phyloP scores from a whole-genome alignment of 2,113 vertebrate species.

The Mandrillus leucophaeus region DNA sequence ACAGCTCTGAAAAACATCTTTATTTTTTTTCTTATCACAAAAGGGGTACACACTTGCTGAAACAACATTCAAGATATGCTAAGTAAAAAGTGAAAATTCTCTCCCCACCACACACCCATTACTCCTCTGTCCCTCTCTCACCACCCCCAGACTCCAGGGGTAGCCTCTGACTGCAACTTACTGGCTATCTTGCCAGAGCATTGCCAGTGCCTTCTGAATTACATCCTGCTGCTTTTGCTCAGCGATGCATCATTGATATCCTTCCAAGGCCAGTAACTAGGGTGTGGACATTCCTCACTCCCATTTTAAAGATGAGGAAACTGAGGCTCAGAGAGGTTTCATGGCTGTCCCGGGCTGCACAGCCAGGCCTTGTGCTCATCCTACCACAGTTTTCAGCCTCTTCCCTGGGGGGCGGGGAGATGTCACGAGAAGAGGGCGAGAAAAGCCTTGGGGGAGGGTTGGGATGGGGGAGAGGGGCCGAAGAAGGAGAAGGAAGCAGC shows the following conservation, averaged over 20 bases:
- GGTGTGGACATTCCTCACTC: not conserved
- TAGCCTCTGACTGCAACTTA: not conserved
- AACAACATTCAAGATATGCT: not conserved
- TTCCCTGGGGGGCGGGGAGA: not conserved
- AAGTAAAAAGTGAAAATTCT: not conserved
- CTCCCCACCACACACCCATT: too few relatives aligned
- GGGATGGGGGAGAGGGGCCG: not conserved
- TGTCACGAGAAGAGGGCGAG: not conserved
- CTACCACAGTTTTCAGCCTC: not conserved
- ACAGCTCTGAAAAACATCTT: not conserved
- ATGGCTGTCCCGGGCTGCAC: not conserved
- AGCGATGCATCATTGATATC: not conserved
- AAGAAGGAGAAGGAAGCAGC: not conserved
- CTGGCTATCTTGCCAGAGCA: not conserved
- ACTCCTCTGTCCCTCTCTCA: not conserved
- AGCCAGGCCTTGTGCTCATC: not conserved
- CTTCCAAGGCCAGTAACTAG: not conserved
- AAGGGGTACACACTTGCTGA: not conserved
- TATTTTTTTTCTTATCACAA: not conserved
- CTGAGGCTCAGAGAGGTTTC: not conserved
- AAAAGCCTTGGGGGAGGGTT: too few relatives aligned
- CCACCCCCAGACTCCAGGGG: not conserved
- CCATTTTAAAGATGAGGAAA: slow-evolving; percentile 42
- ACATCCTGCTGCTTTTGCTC: not conserved
- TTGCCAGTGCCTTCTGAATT: not conserved